A percentile compares a stretch with the other conserved stretches of the same genome.
Conservation (phyloP, 2,113 vertebrate genomes). For the Nannospalax galili region DNA sequence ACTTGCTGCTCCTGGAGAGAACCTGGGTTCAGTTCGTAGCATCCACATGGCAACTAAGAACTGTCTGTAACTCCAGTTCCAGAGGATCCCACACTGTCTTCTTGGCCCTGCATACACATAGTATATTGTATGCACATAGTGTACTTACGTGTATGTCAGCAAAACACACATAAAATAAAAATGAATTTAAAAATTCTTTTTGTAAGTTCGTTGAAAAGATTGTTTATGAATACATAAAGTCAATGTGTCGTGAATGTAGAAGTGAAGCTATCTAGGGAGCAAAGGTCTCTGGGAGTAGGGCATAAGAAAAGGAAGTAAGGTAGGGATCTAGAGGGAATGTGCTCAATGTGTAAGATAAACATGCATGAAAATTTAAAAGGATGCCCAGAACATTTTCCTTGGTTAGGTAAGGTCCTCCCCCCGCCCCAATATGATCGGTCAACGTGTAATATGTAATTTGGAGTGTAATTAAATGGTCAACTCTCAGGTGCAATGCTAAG, state of each 20-base stretch:
- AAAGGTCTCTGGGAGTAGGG: neutral
- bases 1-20: too few relatives aligned
- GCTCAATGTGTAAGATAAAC: neutral
- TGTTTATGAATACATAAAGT: neutral
- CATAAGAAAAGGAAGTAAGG: neutral
- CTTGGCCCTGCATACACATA: too few relatives aligned
- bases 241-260: neutral
- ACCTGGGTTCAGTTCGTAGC: too few relatives aligned
- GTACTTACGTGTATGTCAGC: too few relatives aligned
- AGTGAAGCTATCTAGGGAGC: neutral
- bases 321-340: neutral
- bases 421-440: neutral
- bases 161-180: too few relatives aligned
- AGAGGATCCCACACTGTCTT: too few relatives aligned
- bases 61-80: too few relatives aligned
- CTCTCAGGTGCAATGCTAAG: neutral
- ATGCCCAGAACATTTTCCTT: neutral
- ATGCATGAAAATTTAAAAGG: neutral
- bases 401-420: neutral
- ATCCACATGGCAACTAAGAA: too few relatives aligned
- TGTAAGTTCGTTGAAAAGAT: slow-evolving; percentile 7
- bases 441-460: neutral
- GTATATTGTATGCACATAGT: too few relatives aligned
- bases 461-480: neutral
- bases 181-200: too few relatives aligned